Conservation (phyloP, 2,888 invertebrate genomes). For the Augiades crinisus region DNA sequence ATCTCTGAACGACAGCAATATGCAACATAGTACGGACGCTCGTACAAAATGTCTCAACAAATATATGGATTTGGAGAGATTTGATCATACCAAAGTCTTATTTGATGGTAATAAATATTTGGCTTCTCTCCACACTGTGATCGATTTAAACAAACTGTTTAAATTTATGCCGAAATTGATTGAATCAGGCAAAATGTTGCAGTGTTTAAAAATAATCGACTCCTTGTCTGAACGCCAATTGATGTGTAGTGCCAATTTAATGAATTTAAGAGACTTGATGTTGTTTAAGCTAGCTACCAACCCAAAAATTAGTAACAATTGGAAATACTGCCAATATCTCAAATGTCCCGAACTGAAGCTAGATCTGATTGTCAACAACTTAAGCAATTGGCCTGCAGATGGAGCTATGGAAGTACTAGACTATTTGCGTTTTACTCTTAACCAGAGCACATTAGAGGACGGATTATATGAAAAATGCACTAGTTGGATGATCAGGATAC, state of each 20-base stretch:
- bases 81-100: conserved; percentile 74
- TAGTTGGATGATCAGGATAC: conserved; percentile 82
- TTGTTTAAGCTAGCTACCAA: conserved; percentile 81
- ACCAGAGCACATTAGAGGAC: conserved; percentile 63
- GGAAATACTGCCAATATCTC: conserved; percentile 78
- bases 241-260: conserved; percentile 73
- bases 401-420: conserved; percentile 77
- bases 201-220: conserved; percentile 78
- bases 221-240: conserved; percentile 81
- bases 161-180: conserved; percentile 69
- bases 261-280: conserved; percentile 80
- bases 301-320: conserved; percentile 64
- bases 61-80: conserved; percentile 79
- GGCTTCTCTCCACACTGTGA: conserved; percentile 81
- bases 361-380: conserved; percentile 76
- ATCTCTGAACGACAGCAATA: conserved; percentile 67
- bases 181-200: conserved; percentile 65
- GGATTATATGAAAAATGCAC: conserved; percentile 69
- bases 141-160: conserved; percentile 76
- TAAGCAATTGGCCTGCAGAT: conserved; percentile 79
- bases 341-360: conserved; percentile 72
- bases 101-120: conserved; percentile 82
- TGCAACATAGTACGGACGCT: conserved; percentile 77
- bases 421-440: conserved; percentile 68
- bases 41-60: conserved; percentile 83